Base-by-base conservation (phyloP, 1,140 invertebrate genomes). In the Drosophila ficusphila region DNA sequence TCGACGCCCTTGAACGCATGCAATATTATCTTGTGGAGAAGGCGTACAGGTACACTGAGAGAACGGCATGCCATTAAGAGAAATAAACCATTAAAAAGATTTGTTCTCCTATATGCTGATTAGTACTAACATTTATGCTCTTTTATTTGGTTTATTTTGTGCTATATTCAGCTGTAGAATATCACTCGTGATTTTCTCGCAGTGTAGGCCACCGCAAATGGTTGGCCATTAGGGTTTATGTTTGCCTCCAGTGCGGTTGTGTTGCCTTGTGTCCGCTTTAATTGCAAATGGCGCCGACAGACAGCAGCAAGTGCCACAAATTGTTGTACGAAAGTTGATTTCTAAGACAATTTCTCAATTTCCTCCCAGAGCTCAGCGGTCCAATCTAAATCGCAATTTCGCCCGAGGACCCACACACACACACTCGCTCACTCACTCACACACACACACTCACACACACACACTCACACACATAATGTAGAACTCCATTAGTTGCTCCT, bases 331-430 rank as follows among this genome's bases (percentile, higher is more conserved):
- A 34, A 31, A 62, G 33, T 23, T 41, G 58, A 49, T 47, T 67
- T 29, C 25, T 25, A 31, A 51, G 58, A 65, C 58, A 67, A 25
- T 48, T 48, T 62, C 41, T 62, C 57, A 31, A 62, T 65, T 65
- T 65, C 57, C 57, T 65, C 8, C 14, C 16, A 21, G 33, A n/a
- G 11, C 19, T 41, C 18, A 12, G 9, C 18, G 23, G 16, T 7
- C 29, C 16, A 47, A 47, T 56, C 58, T 18, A 19, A 56, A 42
- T 42, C 52, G 51, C 19, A 42, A 62, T 62, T 56, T 33, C 25
- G 51, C 14, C 14, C 12, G 2, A 41, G 49, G 34, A 11, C 9
- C 8, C 9, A 38, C 33, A 41, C 14, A 31, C 12, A 23, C n/a
- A n/a, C n/a, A n/a, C n/a, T n/a, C n/a, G n/a, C n/a, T n/a, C n/a